Evolutionary conservation across 2,888 invertebrate species (phyloP).

Genomic region (Drosophila falleni): DNA sequence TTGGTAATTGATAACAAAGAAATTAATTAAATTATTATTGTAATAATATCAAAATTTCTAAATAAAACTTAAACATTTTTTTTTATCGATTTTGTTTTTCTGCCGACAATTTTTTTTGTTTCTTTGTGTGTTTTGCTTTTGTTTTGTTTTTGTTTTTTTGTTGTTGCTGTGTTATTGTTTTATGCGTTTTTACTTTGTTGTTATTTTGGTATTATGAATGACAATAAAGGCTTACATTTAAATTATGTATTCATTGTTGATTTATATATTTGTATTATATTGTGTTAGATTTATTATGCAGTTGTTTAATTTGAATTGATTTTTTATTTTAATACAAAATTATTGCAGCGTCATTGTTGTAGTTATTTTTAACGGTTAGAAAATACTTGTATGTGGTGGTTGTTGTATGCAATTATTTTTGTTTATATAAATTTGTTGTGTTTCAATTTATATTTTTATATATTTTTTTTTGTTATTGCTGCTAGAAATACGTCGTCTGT

Average conservation of each 20-base stretch:
- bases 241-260: conserved; percentile 42
- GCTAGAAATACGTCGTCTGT: conserved; percentile 33
- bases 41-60: conserved; percentile 65
- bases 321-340: conserved; percentile 52
- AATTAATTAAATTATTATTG: conserved; percentile 53
- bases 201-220: conserved; percentile 37
- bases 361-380: conserved; percentile 40
- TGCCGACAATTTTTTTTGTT: conserved; percentile 36
- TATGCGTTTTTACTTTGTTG: conserved; percentile 9
- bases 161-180: conserved; percentile 1
- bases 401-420: conserved; percentile 27
- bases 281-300: conserved; percentile 45
- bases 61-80: conserved; percentile 54
- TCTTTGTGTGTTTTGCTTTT: conserved; percentile 13
- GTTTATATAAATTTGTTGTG: conserved; percentile 29
- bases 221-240: conserved; percentile 63
- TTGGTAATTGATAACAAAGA: conserved; percentile 55
- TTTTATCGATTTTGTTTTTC: conserved; percentile 8
- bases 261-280: conserved; percentile 31
- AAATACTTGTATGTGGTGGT: conserved; percentile 44
- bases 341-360: conserved; percentile 45
- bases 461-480: conserved; percentile 29
- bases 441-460: conserved; percentile 10
- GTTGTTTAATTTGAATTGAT: conserved; percentile 40
- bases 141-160: conserved; percentile 14